Percentiles rank a stretch among this genome's conserved stretches.
These are phyloP conservation scores for Caretta caretta DNA, from an alignment of 2,113 vertebrate genomes.

Conservation along the genomic window DNA sequence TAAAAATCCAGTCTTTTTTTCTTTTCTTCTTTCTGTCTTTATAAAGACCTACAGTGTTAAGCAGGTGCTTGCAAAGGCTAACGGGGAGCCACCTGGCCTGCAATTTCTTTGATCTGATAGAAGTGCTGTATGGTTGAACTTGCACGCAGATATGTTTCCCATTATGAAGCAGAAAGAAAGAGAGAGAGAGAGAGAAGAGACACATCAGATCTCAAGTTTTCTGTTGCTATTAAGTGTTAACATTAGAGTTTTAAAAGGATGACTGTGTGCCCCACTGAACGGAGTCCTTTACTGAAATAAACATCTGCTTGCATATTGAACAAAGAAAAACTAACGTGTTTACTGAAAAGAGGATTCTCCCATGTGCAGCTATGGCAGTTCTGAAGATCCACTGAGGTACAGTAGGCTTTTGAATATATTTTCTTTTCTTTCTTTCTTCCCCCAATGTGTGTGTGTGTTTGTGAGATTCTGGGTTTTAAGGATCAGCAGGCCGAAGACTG, in stretches of 20 bases:
- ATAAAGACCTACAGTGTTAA: constrained; percentile 74
- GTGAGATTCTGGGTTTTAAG: constrained; percentile 42
- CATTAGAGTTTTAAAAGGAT: constrained; percentile 82
- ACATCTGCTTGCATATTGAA: constrained; percentile 85
- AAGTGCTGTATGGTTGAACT: constrained; percentile 88
- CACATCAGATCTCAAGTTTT: constrained; percentile 78
- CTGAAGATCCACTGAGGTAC: constrained; percentile 89
- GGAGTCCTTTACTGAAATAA: constrained; percentile 79
- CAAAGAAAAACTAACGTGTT: constrained; percentile 76
- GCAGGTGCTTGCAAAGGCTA: constrained; percentile 77
- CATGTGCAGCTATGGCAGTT: constrained; percentile 84
- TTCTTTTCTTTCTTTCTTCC: constrained; percentile 69
- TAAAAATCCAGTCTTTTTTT: constrained; percentile 72
- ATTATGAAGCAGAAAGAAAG: constrained; percentile 76
- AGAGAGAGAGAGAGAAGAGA: constrained; percentile 48
- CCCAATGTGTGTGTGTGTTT: neutral
- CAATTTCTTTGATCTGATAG: constrained; percentile 68
- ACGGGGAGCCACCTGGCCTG: constrained; percentile 48
- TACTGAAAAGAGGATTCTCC: constrained; percentile 81
- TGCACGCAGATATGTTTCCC: constrained; percentile 86
- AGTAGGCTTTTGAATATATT: constrained; percentile 84
- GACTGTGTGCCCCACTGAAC: constrained; percentile 74
- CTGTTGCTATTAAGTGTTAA: constrained; percentile 81
- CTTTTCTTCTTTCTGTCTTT: constrained; percentile 11
- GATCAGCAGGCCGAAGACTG: constrained; percentile 99